Evolutionary conservation across 2,113 vertebrate species (phyloP).

Genomic region (Dermatemys mawii): DNA sequence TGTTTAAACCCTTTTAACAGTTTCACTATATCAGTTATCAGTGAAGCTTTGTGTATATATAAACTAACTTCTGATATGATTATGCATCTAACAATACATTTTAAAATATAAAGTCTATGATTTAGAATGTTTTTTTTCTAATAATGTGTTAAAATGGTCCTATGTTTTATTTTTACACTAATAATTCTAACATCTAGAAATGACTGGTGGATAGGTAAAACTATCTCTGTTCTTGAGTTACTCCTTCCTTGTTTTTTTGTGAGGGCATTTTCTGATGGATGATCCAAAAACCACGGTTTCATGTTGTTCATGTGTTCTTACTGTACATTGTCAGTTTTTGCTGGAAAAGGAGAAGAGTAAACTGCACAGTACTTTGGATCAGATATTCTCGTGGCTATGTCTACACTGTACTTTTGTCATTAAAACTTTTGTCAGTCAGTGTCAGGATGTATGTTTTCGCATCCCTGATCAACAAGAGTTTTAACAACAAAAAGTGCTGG

Average conservation of each 20-base stretch:
- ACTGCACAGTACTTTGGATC: background rate
- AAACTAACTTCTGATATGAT: background rate
- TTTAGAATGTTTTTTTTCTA: background rate
- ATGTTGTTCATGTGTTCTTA: accelerated
- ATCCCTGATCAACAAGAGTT: no score
- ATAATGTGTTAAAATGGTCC: background rate
- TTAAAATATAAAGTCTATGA: background rate
- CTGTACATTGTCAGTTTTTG: background rate
- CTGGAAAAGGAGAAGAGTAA: accelerated
- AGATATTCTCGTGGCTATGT: background rate
- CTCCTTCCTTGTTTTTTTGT: background rate
- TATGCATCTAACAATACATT: background rate
- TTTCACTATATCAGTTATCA: background rate
- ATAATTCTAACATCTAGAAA: background rate
- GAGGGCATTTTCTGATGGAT: background rate
- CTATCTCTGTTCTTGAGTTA: background rate
- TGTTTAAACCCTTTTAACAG: background rate
- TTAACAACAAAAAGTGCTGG: no score
- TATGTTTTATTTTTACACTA: background rate
- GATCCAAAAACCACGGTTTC: background rate
- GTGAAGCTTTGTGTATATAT: background rate
- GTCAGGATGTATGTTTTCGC: no score
- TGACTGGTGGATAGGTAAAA: background rate
- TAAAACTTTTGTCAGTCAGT: no score
- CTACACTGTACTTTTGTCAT: no score